phyloP scores from a whole-genome alignment of 2,888 invertebrate species.

The Exocentrus adspersus region DNA sequence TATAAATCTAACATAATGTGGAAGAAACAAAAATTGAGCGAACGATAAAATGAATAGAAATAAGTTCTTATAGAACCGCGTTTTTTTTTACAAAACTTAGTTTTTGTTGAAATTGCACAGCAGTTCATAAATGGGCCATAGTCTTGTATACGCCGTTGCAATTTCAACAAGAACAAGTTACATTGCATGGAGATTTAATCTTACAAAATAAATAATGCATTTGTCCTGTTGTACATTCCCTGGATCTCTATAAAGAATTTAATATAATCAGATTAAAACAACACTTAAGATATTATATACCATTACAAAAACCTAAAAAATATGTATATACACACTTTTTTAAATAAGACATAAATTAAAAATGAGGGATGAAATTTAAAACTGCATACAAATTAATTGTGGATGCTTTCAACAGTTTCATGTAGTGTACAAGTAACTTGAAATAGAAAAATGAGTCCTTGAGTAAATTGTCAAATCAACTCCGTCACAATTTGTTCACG shows the following conservation, averaged over 20 bases:
- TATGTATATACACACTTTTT: constrained; percentile 32
- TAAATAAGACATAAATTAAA: constrained; percentile 25
- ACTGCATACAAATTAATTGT: constrained; percentile 15
- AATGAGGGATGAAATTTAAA: constrained; percentile 10
- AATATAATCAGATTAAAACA: constrained; percentile 6
- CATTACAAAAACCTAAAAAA: constrained; percentile 21
- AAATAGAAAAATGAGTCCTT: constrained; percentile 19
- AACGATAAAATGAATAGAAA: constrained; percentile 27
- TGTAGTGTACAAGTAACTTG: constrained; percentile 10
- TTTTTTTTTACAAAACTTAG: too few species aligned
- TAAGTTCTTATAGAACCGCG: constrained; percentile 5
- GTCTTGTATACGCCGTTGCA: too few species aligned
- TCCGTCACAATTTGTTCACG: constrained; percentile 32
- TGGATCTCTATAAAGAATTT: not conserved
- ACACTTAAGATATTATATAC: not conserved
- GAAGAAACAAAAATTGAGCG: constrained; percentile 40
- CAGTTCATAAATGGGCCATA: too few species aligned
- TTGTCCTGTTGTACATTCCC: constrained; percentile 3
- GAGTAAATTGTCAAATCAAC: constrained; percentile 26
- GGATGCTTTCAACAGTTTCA: constrained; percentile 10
- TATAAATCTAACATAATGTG: constrained; percentile 31
- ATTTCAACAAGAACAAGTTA: too few species aligned
- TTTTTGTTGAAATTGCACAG: too few species aligned
- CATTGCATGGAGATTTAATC: constrained; percentile 8
- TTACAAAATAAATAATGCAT: constrained; percentile 24